Percentiles rank a stretch among this genome's conserved stretches.
Evolutionary conservation across 2,797 vertebrate genomes (phyloP).

Genomic region (Vireo griseus): DNA sequence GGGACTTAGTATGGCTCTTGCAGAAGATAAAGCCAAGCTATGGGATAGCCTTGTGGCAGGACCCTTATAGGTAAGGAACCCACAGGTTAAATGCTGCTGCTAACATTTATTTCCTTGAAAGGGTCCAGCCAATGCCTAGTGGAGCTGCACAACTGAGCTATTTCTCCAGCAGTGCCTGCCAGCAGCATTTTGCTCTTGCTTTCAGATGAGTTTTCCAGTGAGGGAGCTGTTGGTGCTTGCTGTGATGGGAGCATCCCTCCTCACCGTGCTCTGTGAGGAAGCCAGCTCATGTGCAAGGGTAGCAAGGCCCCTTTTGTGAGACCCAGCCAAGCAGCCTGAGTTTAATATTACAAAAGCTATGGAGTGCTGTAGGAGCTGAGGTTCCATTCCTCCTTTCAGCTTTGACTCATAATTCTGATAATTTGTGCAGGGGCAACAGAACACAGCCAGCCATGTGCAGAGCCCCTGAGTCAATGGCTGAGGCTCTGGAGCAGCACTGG

Average conservation of each 20-base stretch:
- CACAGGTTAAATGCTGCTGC: not conserved
- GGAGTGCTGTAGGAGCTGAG: not conserved
- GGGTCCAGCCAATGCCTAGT: not conserved
- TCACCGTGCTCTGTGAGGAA: rapidly evolving
- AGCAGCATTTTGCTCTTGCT: not conserved
- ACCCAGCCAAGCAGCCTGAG: not conserved
- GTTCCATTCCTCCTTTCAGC: not conserved
- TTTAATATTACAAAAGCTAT: not conserved
- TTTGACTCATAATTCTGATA: not conserved
- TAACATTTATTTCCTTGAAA: not conserved
- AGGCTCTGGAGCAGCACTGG: not conserved
- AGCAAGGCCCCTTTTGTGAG: not conserved
- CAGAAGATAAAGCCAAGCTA: not conserved
- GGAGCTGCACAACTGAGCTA: not conserved
- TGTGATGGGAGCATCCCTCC: not conserved
- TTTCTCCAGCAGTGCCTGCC: not conserved
- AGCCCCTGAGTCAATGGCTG: not conserved
- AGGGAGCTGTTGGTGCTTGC: not conserved
- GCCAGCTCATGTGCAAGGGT: not conserved
- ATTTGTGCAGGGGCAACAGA: not conserved
- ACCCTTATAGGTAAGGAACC: not conserved
- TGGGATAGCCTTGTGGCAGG: not conserved
- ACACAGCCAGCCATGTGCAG: not conserved
- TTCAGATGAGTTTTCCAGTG: not conserved
- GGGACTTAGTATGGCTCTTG: not conserved